Evolutionary conservation across 2,113 vertebrate genomes (phyloP), one percentile per base, ranked within the genome.

Genomic region (Ctenomys sociabilis): DNA sequence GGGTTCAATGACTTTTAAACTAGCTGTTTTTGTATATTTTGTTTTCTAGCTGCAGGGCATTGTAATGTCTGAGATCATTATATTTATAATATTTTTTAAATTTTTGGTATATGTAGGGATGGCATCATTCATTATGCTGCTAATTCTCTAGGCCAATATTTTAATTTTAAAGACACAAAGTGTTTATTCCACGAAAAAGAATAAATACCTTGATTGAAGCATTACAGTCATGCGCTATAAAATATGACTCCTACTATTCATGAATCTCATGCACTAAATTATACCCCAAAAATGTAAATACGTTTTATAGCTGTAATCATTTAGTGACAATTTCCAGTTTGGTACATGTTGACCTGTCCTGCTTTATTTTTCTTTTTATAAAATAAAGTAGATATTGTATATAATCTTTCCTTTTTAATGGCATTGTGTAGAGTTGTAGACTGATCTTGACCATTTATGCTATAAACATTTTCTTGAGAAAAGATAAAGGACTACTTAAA

Each of bases 1-100:
- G 12, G 6, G 61, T 68, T 82, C n/a, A 95, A 84, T 96, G 32
- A 68, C 21, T 90, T 93, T 86, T 49, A 73, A 78, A 63, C 32
- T 75, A 90, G 17, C 4, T 49, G 17, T n/a, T 80, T 72, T 78
- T 77, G 73, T 77, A 13, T 37, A 22, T 72, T 9, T 49, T 75
- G 43, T 40, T 83, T 80, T 91, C n/a, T 85, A 43, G 9, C 43
- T 24, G 61, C n/a, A 57, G 7, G 45, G 21, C 8, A 30, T 59
- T 90, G 61, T 61, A 73, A 37, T 95, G 49, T n/a, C 54, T 89
- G 3, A 77, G 24, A 17, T 7, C 8, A 66, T 43, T 68, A 59
- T 11, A 43, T 10, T 59, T 11, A 85, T 43, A 80, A 40, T 94
- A 77, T 57, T 13, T 40, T 49, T 26, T 43, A 83, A 88, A 77